Percentiles rank a stretch among this genome's conserved stretches.
phyloP scores from a whole-genome alignment of 2,888 invertebrate species.

The Desoria tigrina region DNA sequence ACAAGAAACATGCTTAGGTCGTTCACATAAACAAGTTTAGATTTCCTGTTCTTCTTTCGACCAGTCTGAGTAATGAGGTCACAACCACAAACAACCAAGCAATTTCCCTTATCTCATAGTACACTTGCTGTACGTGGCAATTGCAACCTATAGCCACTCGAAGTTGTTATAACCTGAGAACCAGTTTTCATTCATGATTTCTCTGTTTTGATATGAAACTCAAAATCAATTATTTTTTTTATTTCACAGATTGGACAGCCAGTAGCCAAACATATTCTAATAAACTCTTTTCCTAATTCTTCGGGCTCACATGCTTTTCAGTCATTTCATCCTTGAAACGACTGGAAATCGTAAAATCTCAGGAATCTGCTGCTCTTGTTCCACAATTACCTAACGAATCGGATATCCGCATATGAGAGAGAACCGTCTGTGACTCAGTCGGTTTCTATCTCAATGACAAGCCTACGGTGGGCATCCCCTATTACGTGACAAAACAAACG shows the following conservation, averaged over 20 bases:
- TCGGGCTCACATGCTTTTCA: slow-evolving; percentile 48
- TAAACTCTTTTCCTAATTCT: slow-evolving; percentile 47
- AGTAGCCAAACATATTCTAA: slow-evolving; percentile 51
- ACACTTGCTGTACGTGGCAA: not conserved
- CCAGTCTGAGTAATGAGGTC: slow-evolving; percentile 46
- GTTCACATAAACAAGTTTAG: slow-evolving; percentile 48
- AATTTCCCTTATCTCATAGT: not conserved
- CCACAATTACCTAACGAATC: slow-evolving; percentile 38
- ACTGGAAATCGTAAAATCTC: slow-evolving; percentile 45
- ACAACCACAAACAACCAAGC: slow-evolving; percentile 29
- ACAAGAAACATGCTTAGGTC: slow-evolving; percentile 44
- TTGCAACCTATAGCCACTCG: not conserved
- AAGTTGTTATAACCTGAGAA: not conserved
- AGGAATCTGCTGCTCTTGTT: slow-evolving; percentile 52
- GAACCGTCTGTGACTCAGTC: not conserved
- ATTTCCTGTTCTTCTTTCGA: slow-evolving; percentile 51
- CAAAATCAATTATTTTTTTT: slow-evolving; percentile 32
- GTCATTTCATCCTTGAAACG: slow-evolving; percentile 26
- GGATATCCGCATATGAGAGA: slow-evolving; percentile 23
- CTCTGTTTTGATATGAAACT: slow-evolving; percentile 2
- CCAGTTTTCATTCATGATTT: slow-evolving; percentile 18
- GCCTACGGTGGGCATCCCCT: slow-evolving; percentile 33
- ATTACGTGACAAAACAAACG: slow-evolving; percentile 22
- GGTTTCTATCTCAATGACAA: not conserved
- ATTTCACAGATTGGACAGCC: slow-evolving; percentile 50